Conservation (phyloP, 2,113 vertebrate genomes). For the Nothocercus nigrocapillus region DNA sequence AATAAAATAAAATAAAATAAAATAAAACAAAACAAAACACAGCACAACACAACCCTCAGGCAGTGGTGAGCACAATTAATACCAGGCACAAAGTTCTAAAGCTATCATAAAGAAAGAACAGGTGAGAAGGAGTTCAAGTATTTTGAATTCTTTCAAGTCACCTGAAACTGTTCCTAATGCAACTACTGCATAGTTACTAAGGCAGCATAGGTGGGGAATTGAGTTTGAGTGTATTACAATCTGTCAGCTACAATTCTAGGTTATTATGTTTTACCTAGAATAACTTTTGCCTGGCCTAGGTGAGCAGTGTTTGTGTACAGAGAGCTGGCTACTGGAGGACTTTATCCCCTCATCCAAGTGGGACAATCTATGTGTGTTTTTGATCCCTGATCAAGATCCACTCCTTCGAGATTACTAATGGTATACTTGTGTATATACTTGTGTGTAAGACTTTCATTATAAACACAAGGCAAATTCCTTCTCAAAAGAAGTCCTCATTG, state of each 20-base stretch:
- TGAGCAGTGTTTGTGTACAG: neutral
- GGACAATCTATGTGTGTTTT: rapidly evolving
- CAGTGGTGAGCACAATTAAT: neutral
- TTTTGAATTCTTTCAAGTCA: neutral
- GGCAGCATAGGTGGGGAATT: rapidly evolving
- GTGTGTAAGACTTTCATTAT: neutral
- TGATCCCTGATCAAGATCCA: neutral
- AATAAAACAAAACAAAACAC: neutral
- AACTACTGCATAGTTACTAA: neutral
- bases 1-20: too few species aligned
- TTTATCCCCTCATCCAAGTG: rapidly evolving
- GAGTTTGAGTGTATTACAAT: neutral
- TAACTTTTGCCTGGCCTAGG: neutral
- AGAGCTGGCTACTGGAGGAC: neutral
- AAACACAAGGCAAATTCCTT: neutral
- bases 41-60: neutral
- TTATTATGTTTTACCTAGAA: neutral
- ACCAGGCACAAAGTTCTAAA: neutral
- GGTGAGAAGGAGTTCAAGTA: neutral
- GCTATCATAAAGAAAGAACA: neutral
- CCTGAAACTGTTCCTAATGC: neutral
- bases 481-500: neutral
- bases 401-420: neutral
- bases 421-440: rapidly evolving
- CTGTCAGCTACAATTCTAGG: neutral